Conservation (phyloP, 2,888 invertebrate genomes). For the Adineta ricciae region DNA sequence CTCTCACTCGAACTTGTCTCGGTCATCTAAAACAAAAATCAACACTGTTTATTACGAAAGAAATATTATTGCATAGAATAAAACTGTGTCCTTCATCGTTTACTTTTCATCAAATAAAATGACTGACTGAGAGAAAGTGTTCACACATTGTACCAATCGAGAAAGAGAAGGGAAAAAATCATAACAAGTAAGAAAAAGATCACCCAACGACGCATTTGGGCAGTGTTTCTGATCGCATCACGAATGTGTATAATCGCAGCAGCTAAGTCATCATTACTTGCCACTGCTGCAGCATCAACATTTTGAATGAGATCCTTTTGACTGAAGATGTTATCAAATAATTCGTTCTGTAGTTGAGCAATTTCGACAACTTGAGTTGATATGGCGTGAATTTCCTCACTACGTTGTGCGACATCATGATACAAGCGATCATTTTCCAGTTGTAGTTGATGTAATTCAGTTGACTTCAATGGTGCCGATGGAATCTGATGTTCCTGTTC, state of each 20-base stretch:
- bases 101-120: not conserved
- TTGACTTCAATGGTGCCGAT: too few relatives aligned
- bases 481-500: not conserved
- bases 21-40: not conserved
- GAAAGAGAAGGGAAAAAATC: conserved; percentile 19
- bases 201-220: conserved; percentile 14
- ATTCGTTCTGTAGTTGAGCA: not conserved
- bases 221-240: not conserved
- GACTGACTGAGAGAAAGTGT: not conserved
- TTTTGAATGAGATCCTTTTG: not conserved
- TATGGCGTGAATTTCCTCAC: conserved; percentile 6
- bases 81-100: not conserved
- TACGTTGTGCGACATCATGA: conserved; percentile 18
- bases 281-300: not conserved
- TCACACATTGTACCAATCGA: conserved; percentile 15
- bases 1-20: not conserved
- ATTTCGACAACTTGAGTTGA: not conserved
- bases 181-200: conserved; percentile 16
- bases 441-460: not conserved
- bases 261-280: not conserved
- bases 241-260: conserved; percentile 12
- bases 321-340: not conserved
- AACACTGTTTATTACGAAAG: not conserved
- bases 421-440: conserved; percentile 5
- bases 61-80: not conserved